Base-by-base conservation (phyloP, 2,113 vertebrate genomes). In the Hippocampus guttulatus region DNA sequence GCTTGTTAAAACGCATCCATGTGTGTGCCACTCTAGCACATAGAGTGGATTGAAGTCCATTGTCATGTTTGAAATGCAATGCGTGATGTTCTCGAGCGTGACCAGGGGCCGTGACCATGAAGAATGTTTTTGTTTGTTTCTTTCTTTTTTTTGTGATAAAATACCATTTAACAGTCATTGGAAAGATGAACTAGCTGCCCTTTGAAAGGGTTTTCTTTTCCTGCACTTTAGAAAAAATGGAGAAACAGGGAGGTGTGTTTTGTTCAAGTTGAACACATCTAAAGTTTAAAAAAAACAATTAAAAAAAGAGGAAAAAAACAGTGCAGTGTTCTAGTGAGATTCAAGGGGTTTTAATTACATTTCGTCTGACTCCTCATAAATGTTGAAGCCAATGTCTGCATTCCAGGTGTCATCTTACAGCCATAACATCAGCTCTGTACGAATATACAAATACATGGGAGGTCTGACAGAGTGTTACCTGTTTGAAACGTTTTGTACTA, bases 111-210 rank as follows among this genome's bases (percentile, higher is more conserved):
- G 27, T 68, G 20, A 76, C 75, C 76, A 71, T 4, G 54, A 74
- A 51, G 73, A 86, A 72, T 78, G 75, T 18, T 73, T 78, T 81
- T 27, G 33, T 67, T 73, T 78, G 79, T 51, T 61, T 67, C 2
- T 21, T 23, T 66, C 58, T 60, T 69, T 69, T 76, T 83, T 87
- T 86, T 30, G 10, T 40, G 38, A 90, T 91, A 89, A 91, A 92
- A 92, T 92, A 90, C 89, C 90, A 89, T 93, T 90, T 83, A 85
- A 90, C 91, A 75, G 89, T 92, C 90, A 87, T 91, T 88, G 89
- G 69, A 40, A 78, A 79, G 73, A 60, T 25, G 49, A 73, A 71
- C 55, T 55, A 76, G 61, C 33, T 25, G 76, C 69, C 65, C 43
- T 68, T 58, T 12, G 16, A 45, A 40, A 40, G 72, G 71, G 51